These are phyloP conservation scores for Psococerastis gibbosa DNA, from an alignment of 2,888 invertebrate species.

Conservation along the genomic window DNA sequence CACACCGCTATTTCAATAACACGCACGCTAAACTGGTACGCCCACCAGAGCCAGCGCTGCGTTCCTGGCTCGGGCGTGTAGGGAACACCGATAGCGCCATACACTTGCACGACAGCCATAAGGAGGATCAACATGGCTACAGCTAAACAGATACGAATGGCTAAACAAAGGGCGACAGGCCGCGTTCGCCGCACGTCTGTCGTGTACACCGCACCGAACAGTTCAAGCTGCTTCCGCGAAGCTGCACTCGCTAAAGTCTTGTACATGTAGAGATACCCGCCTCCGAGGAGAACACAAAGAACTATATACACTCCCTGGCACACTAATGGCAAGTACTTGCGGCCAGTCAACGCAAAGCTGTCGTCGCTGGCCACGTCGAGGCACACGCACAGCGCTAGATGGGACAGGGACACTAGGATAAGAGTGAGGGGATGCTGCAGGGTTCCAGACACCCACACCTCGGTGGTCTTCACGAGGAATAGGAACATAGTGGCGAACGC, in stretches of 20 bases:
- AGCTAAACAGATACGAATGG: slow-evolving; percentile 75
- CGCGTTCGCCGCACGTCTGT: slow-evolving; percentile 21
- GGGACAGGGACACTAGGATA: slow-evolving; percentile 19
- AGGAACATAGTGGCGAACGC: slow-evolving; percentile 75
- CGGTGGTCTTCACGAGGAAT: slow-evolving; percentile 64
- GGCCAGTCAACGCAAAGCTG: slow-evolving; percentile 24
- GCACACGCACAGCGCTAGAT: slow-evolving; percentile 4
- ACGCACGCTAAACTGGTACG: slow-evolving; percentile 70
- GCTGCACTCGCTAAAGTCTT: slow-evolving; percentile 42
- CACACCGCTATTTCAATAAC: slow-evolving; percentile 77
- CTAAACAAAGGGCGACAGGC: slow-evolving; percentile 47
- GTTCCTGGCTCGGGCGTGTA: slow-evolving; percentile 26
- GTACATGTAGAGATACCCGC: slow-evolving; percentile 71
- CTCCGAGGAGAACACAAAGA: slow-evolving; percentile 62
- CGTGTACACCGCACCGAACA: slow-evolving; percentile 27
- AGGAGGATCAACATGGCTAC: slow-evolving; percentile 69
- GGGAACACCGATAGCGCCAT: slow-evolving; percentile 26
- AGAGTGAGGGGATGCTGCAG: slow-evolving; percentile 14
- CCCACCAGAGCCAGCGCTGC: slow-evolving; percentile 72
- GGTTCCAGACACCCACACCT: slow-evolving; percentile 20
- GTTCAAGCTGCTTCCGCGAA: slow-evolving; percentile 22
- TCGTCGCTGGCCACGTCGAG: slow-evolving; percentile 1
- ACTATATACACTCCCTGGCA: slow-evolving; percentile 75
- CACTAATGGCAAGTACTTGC: slow-evolving; percentile 48
- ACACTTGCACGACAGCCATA: slow-evolving; percentile 66